Conservation (phyloP, 2,888 invertebrate genomes). For the Pterobdella sp. region DNA sequence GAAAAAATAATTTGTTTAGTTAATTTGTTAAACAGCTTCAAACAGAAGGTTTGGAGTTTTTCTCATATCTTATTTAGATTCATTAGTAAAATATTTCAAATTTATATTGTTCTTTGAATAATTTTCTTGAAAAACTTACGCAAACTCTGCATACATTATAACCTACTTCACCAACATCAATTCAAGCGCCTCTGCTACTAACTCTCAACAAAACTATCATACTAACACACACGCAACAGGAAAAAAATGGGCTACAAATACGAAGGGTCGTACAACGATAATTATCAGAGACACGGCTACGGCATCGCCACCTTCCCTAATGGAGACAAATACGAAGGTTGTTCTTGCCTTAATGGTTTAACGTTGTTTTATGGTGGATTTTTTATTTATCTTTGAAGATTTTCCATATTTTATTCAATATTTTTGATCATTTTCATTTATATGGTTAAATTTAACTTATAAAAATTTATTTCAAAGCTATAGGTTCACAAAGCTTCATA, state of each 20-base stretch:
- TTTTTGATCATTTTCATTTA: no score
- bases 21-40: no score
- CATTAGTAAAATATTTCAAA: no score
- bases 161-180: neutral
- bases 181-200: neutral
- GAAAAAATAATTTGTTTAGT: no score
- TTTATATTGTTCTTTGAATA: no score
- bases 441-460: no score
- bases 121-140: no score
- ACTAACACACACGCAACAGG: neutral
- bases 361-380: neutral
- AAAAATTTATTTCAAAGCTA: no score
- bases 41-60: no score
- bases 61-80: no score
- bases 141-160: no score
- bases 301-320: slow-evolving; percentile 78
- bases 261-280: slow-evolving; percentile 68
- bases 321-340: slow-evolving; percentile 76
- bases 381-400: neutral
- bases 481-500: neutral
- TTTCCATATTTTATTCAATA: slow-evolving; percentile 5
- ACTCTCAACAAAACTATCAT: neutral
- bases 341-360: neutral
- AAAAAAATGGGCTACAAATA: slow-evolving; percentile 53
- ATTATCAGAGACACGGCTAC: slow-evolving; percentile 70